A percentile compares a stretch with the other conserved stretches of the same genome.
Conservation (phyloP, 2,888 invertebrate genomes). For the Troides helena region DNA sequence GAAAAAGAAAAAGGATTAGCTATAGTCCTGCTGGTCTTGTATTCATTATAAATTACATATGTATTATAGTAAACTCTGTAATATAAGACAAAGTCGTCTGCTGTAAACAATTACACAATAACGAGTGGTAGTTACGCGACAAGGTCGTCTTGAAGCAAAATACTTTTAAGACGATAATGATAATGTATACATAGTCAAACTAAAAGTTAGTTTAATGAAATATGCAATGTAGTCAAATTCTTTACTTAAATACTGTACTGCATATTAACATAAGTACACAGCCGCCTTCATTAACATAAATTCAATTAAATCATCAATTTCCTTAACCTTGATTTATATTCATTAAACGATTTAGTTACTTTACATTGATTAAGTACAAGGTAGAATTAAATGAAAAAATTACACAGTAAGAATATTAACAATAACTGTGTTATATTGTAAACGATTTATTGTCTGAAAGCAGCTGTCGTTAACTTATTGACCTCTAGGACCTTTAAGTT, state of each 20-base stretch:
- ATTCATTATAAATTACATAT: not conserved
- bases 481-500: no score
- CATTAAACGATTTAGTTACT: not conserved
- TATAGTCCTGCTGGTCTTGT: not conserved
- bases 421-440: not conserved
- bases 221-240: not conserved
- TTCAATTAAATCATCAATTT: not conserved
- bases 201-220: not conserved
- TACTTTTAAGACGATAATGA: no score
- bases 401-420: not conserved
- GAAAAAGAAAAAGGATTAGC: no score
- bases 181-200: not conserved
- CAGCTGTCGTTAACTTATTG: no score
- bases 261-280: not conserved
- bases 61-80: not conserved
- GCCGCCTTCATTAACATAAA: not conserved
- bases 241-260: not conserved
- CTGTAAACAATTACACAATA: not conserved
- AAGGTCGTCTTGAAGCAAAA: slow-evolving; percentile 3
- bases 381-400: not conserved
- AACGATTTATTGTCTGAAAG: not conserved
- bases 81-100: not conserved
- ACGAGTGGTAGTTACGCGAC: slow-evolving; percentile 4
- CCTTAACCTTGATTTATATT: not conserved
- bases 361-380: slow-evolving; percentile 1